Evolutionary conservation across 2,113 vertebrate species (phyloP).

Genomic region (Probosciger aterrimus): DNA sequence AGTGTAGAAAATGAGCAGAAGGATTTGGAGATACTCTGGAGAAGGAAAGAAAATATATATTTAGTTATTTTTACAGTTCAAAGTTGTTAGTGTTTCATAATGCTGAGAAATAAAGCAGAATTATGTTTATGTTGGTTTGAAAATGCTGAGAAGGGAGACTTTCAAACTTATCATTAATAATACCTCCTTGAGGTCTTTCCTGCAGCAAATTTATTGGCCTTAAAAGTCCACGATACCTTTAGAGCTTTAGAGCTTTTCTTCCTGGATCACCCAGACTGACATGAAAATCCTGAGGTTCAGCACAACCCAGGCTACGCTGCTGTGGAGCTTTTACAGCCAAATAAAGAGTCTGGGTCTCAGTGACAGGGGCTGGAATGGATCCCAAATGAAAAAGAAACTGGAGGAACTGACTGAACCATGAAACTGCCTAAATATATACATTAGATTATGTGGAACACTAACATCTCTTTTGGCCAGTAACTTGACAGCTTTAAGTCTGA

Average conservation of each 20-base stretch:
- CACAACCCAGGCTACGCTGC: neutral
- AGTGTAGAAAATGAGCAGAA: neutral
- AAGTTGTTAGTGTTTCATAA: neutral
- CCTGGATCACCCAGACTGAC: neutral
- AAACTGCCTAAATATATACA: slow-evolving; percentile 43
- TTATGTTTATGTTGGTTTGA: neutral
- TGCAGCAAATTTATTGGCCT: neutral
- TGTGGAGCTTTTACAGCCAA: neutral
- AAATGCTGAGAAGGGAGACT: neutral
- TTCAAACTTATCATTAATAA: neutral
- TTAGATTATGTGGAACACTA: slow-evolving; percentile 16
- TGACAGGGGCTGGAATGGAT: neutral
- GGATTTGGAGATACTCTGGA: neutral
- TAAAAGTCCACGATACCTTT: neutral
- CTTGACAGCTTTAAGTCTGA: slow-evolving; percentile 45
- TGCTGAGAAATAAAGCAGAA: neutral
- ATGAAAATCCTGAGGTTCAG: neutral
- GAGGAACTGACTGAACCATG: neutral
- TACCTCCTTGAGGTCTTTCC: neutral
- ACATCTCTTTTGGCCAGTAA: slow-evolving; percentile 44
- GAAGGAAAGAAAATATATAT: neutral
- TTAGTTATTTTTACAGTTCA: slow-evolving; percentile 14
- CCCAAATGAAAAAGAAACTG: slow-evolving; percentile 19
- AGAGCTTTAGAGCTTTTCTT: neutral
- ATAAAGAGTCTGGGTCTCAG: neutral